These are phyloP conservation scores for Hyperopisus bebe DNA, from an alignment of 2,113 vertebrate species.

Conservation along the genomic window DNA sequence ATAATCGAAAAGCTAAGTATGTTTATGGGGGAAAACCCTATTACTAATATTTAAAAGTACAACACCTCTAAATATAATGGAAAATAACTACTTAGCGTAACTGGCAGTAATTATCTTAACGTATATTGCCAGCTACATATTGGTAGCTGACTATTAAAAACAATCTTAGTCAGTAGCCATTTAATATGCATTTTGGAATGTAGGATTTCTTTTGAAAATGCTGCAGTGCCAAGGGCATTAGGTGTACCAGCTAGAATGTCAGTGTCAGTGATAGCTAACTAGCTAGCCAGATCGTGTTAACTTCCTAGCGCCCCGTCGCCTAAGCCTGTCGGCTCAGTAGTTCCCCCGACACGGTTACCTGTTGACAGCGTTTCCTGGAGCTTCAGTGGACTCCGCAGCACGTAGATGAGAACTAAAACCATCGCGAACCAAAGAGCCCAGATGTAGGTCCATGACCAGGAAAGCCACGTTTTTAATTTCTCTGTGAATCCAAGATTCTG, in stretches of 20 bases:
- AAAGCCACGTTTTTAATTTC: conserved; percentile 63
- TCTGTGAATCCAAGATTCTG: conserved; percentile 61
- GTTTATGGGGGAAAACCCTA: not conserved
- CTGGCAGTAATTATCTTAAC: not conserved
- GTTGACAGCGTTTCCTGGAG: conserved; percentile 80
- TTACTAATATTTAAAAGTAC: not conserved
- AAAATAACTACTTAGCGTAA: not conserved
- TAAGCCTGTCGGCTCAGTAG: conserved; percentile 43
- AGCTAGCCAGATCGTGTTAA: not conserved
- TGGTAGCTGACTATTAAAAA: not conserved
- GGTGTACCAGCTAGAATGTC: not conserved
- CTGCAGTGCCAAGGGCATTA: not conserved
- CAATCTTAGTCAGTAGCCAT: not conserved
- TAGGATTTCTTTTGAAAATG: not conserved
- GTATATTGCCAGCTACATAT: not conserved
- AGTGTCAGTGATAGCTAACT: not conserved
- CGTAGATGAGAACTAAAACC: conserved; percentile 76
- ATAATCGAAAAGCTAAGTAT: not conserved
- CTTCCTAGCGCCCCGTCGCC: not conserved
- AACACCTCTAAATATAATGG: not conserved
- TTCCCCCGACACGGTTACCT: conserved; percentile 57
- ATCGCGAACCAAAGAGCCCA: conserved; percentile 74
- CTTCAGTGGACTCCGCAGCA: conserved; percentile 80
- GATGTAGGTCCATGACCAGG: conserved; percentile 76
- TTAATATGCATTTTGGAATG: not conserved